These are phyloP conservation scores for Lepidurus arcticus DNA, from an alignment of 1,140 invertebrate genomes.

Conservation along the genomic window DNA sequence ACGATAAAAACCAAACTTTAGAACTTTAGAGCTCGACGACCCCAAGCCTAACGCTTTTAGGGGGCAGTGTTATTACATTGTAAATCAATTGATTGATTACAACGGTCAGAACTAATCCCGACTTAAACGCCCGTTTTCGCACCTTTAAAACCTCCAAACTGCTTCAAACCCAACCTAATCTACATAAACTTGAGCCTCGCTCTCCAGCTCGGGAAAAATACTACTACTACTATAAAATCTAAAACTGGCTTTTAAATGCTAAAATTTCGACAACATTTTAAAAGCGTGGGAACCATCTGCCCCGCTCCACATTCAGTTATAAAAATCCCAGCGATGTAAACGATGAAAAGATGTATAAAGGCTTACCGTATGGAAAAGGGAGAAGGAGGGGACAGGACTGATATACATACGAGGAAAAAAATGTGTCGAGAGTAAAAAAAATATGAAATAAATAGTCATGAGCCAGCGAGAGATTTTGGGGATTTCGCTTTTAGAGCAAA, in stretches of 20 bases:
- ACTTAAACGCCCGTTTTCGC: background rate
- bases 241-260: too few relatives aligned
- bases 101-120: background rate
- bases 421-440: background rate
- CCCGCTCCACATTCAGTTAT: background rate
- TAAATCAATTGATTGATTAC: constrained; percentile 5
- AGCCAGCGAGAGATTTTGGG: too few relatives aligned
- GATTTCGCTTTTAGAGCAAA: too few relatives aligned
- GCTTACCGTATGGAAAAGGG: background rate
- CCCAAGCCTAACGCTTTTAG: background rate
- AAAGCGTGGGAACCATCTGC: too few relatives aligned
- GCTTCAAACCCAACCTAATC: background rate
- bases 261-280: too few relatives aligned
- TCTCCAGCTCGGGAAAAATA: too few relatives aligned
- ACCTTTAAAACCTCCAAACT: background rate
- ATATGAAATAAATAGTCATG: background rate
- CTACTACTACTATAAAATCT: too few relatives aligned
- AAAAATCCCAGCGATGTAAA: background rate
- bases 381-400: background rate
- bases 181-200: background rate
- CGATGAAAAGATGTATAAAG: background rate
- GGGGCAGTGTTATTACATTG: background rate
- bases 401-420: background rate
- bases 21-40: background rate
- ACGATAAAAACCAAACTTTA: background rate